phyloP scores from a whole-genome alignment of 2,113 vertebrate species.

The Coturnix japonica region DNA sequence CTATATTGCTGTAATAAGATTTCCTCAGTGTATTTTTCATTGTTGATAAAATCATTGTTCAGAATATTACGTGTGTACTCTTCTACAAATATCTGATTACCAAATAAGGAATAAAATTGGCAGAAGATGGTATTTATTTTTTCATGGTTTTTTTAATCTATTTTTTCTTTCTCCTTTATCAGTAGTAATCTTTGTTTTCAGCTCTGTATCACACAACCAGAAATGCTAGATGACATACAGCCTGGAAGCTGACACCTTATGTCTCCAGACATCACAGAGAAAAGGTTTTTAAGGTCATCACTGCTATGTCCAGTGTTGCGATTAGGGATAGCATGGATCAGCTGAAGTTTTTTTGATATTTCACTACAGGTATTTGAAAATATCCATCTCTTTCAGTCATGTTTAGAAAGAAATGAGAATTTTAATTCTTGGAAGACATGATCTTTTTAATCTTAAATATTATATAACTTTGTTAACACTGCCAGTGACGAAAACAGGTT shows the following conservation, averaged over 20 bases:
- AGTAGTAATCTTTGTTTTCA: background rate
- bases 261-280: background rate
- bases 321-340: background rate
- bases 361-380: background rate
- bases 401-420: background rate
- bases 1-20: background rate
- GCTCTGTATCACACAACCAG: background rate
- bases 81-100: background rate
- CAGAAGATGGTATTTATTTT: fast-evolving
- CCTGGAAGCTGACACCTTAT: background rate
- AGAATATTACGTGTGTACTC: background rate
- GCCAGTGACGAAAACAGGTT: background rate
- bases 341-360: background rate
- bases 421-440: background rate
- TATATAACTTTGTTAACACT: background rate
- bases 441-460: background rate
- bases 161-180: background rate
- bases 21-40: background rate
- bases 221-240: background rate
- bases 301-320: background rate
- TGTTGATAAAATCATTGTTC: background rate
- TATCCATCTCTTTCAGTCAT: background rate
- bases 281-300: background rate
- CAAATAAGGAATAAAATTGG: background rate
- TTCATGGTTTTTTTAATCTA: background rate